Evolutionary conservation across 1,140 invertebrate genomes (phyloP).

Genomic region (Parapsyche elsis): DNA sequence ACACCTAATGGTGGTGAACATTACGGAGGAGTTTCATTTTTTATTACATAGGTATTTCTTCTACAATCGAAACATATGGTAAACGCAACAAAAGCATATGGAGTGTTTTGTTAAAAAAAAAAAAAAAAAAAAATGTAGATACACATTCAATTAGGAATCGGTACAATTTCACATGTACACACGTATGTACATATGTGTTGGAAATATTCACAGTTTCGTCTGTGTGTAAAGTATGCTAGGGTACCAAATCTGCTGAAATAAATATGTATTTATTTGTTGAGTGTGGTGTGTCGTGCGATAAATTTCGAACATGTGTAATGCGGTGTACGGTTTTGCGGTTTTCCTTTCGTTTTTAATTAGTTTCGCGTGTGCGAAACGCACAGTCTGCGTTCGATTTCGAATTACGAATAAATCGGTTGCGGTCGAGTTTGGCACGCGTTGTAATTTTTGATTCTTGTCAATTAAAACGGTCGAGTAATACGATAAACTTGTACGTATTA

Average conservation of each 20-base stretch:
- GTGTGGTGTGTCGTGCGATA: background rate
- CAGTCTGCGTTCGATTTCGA: background rate
- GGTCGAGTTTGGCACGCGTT: background rate
- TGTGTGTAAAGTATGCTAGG: too few species aligned
- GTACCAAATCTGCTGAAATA: too few species aligned
- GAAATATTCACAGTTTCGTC: too few species aligned
- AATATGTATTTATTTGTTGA: too few species aligned
- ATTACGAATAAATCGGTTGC: slow-evolving; percentile 11
- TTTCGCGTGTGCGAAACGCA: slow-evolving; percentile 14
- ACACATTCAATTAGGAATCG: too few species aligned
- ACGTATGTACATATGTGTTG: too few species aligned
- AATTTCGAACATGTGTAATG: slow-evolving; percentile 8
- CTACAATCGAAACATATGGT: background rate
- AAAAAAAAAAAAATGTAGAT: background rate
- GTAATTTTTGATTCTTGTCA: slow-evolving; percentile 11
- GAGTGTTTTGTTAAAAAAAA: background rate
- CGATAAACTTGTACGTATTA: too few species aligned
- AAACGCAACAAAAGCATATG: background rate
- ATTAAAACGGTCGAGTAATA: too few species aligned
- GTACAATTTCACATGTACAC: too few species aligned
- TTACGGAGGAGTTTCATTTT: slow-evolving; percentile 24
- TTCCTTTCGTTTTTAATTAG: slow-evolving; percentile 26
- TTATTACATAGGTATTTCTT: background rate
- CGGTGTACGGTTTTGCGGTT: slow-evolving; percentile 17
- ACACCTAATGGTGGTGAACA: slow-evolving; percentile 25